phyloP scores from a whole-genome alignment of 2,888 invertebrate genomes.

The Allolobophora icterica region DNA sequence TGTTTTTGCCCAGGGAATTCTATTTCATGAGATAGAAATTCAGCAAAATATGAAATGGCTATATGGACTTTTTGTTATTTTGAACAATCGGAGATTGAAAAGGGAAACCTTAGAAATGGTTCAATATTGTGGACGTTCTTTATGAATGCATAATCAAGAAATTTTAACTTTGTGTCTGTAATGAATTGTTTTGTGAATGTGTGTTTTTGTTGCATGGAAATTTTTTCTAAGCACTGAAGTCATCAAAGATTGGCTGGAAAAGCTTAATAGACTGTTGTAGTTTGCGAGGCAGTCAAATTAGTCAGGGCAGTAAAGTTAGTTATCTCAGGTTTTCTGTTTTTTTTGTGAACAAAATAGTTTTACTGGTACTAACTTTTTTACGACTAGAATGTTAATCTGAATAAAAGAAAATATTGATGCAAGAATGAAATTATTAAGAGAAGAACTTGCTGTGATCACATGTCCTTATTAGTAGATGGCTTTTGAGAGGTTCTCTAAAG shows the following conservation, averaged over 20 bases:
- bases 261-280: not conserved
- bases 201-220: not conserved
- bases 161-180: not conserved
- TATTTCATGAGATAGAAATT: not conserved
- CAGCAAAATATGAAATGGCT: not conserved
- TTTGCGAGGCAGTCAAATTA: not conserved
- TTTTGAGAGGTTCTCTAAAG: not conserved
- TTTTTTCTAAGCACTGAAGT: not conserved
- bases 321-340: not conserved
- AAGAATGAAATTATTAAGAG: not conserved
- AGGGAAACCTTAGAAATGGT: not conserved
- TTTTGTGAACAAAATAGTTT: not conserved
- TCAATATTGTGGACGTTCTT: not conserved
- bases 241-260: not conserved
- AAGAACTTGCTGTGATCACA: not conserved
- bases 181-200: not conserved
- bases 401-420: not conserved
- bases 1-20: not conserved
- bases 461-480: not conserved
- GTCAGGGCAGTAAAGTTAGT: not conserved
- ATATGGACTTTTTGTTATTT: not conserved
- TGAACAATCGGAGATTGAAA: not conserved
- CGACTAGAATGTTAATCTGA: not conserved
- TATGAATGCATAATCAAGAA: not conserved
- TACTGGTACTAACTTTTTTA: conserved; percentile 5